Percentiles rank a stretch among this genome's conserved stretches.
These are phyloP conservation scores for Sorex maritimensis DNA, from an alignment of 2,797 vertebrate genomes.

Conservation along the genomic window DNA sequence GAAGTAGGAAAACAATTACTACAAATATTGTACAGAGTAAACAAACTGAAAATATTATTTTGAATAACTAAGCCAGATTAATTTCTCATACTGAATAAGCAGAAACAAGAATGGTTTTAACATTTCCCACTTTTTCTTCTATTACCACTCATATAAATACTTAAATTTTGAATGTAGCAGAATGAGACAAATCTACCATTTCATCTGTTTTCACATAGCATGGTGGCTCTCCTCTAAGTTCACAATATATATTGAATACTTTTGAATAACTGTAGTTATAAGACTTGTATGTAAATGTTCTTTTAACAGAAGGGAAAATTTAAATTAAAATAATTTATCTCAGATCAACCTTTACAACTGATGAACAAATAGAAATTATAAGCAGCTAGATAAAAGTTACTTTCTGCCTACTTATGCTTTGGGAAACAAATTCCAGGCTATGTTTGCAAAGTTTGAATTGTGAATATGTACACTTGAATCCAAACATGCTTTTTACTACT, in stretches of 20 bases:
- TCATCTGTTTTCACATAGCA: background rate
- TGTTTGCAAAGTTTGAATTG: background rate
- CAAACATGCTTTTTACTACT: background rate
- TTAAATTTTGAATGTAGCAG: background rate
- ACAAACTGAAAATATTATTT: conserved; percentile 31
- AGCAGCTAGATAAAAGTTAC: background rate
- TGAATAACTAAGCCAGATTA: conserved; percentile 44
- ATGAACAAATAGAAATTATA: background rate
- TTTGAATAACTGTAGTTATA: conserved; percentile 18
- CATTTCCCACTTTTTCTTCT: background rate
- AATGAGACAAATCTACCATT: background rate
- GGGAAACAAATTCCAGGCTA: background rate
- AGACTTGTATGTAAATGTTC: background rate
- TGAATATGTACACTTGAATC: background rate
- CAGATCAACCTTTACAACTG: background rate
- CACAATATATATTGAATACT: background rate
- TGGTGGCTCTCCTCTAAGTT: conserved; percentile 25
- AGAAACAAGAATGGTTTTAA: conserved; percentile 19
- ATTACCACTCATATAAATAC: background rate
- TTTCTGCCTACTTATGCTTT: background rate
- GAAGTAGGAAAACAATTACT: conserved; percentile 33
- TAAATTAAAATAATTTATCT: background rate
- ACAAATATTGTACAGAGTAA: conserved; percentile 7
- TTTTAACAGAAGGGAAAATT: background rate
- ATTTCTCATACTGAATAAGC: conserved; percentile 51